Evolutionary conservation across 2,888 invertebrate genomes (phyloP), one percentile per base, ranked within the genome.

Genomic region (Chesias legatella): DNA sequence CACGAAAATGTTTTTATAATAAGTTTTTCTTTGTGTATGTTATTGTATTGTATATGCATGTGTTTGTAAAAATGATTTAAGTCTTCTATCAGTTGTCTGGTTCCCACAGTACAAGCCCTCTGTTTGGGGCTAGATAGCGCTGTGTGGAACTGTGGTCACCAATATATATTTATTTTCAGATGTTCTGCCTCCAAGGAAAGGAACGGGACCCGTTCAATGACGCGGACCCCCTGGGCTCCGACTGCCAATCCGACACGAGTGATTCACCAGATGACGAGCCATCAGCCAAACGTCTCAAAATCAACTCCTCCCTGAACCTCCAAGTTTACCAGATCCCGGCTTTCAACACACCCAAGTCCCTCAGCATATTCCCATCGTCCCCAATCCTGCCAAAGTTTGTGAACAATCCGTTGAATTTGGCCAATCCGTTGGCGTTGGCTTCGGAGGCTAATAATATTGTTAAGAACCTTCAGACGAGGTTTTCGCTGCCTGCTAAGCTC

Each of bases 281-380:
- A 0, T 52, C 65, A 7, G 54, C 81, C 0, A 86, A 88, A 53
- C 64, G 81, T 0, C 54, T 77, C 8, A 85, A 85, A 43, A 70
- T 63, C 56, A 61, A 68, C 22, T 75, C 84, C 0, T 73, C 76
- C 0, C 56, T 86, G 2, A 83, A 83, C 58, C 62, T 88, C 0
- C 77, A 86, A 77, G 84, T 88, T 0, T 85, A 80, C 51, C 79
- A 88, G 47, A 84, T 88, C 56, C 85, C 86, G 0, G 72, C 83
- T 0, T 86, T 73, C 51, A 82, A 71, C 43, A 70, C 79, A 10
- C 79, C 81, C 0, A 80, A 75, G 26, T 73, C 79, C 0, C 41
- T 84, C 0, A 74, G 78, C 3, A 84, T 85, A 53, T 84, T 69
- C 24, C 82, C 84, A 0, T 56, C 75, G 0, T 52, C 70, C 0